These are phyloP conservation scores for Octonoba sinensis DNA, from an alignment of 2,888 invertebrate species.

Conservation along the genomic window DNA sequence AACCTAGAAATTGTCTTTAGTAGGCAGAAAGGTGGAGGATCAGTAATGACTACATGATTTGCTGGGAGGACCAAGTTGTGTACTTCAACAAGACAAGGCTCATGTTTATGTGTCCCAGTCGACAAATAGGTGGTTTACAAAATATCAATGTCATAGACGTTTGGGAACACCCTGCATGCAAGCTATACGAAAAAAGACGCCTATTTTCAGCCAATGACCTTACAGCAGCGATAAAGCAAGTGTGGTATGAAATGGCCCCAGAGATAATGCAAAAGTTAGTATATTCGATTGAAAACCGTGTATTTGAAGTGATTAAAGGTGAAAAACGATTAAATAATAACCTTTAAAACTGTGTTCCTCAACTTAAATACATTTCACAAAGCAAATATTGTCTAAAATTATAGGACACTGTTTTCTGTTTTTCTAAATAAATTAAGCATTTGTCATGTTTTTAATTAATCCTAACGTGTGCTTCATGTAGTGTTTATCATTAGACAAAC, in stretches of 20 bases:
- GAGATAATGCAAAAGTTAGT: background rate
- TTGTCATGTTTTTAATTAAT: background rate
- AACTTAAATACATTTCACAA: background rate
- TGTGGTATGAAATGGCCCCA: background rate
- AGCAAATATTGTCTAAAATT: background rate
- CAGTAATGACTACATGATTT: background rate
- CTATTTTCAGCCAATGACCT: background rate
- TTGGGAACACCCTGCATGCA: background rate
- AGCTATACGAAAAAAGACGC: background rate
- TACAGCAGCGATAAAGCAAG: background rate
- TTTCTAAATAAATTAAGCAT: background rate
- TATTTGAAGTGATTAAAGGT: background rate
- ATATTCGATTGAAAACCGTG: background rate
- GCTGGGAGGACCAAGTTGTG: slow-evolving; percentile 1
- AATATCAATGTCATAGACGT: background rate
- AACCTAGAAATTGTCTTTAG: background rate
- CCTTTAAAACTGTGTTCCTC: background rate
- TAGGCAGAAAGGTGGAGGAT: background rate
- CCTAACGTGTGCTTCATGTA: background rate
- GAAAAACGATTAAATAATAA: background rate
- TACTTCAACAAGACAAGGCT: background rate
- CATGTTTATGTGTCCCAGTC: background rate
- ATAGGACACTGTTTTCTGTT: background rate
- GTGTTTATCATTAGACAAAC: too few species aligned
- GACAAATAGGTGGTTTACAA: background rate